Base-by-base conservation (phyloP, 2,888 invertebrate species). In the Ormyrus nitidulus region DNA sequence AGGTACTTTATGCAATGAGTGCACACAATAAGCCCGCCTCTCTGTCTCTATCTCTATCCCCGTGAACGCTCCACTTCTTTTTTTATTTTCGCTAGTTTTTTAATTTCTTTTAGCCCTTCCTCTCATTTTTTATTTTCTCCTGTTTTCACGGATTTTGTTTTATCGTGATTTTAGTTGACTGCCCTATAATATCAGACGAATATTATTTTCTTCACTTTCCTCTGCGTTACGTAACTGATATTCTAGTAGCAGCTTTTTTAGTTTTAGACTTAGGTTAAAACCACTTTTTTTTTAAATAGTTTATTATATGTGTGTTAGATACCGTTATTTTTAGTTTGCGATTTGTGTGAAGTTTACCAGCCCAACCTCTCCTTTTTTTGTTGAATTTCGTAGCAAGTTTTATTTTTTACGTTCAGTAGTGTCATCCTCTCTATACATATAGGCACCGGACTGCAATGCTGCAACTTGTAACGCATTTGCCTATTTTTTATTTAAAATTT, bases 1-100 rank as follows among this genome's bases (percentile, higher is more conserved):
- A 90, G 90, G 90, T 90, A 90, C 80, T 34, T 34, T 34, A 80
- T 80, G 58, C 51, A 49, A 74, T 64, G 34, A 66, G 11, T 9
- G n/a, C 51, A 19, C 13, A 53, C 53, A 13, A 68, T 34, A 13
- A 49, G 19, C 48, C 19, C 58, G 19, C n/a, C n/a, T 70, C 48
- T 53, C 48, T 53, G 46, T 53, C 13, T 69, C 66, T 75, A 73
- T 73, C 65, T 77, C 65, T 49, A 11, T 69, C 66, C 72, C 76
- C 68, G 64, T 77, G 65, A 34, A 10, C 1, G 2, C 34, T 34
- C 34, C 34, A 34, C 34, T 34, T 34, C 34, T 34, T 34, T 34
- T 34, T 34, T 34, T 53, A 8, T 54, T 65, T 62, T 34, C 54
- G 70, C 59, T 70, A 70, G 70, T 58, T 70, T 64, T 13, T 64